Evolutionary conservation across 2,888 invertebrate genomes (phyloP), one percentile per base, ranked within the genome.

Genomic region (Endotricha flammealis): DNA sequence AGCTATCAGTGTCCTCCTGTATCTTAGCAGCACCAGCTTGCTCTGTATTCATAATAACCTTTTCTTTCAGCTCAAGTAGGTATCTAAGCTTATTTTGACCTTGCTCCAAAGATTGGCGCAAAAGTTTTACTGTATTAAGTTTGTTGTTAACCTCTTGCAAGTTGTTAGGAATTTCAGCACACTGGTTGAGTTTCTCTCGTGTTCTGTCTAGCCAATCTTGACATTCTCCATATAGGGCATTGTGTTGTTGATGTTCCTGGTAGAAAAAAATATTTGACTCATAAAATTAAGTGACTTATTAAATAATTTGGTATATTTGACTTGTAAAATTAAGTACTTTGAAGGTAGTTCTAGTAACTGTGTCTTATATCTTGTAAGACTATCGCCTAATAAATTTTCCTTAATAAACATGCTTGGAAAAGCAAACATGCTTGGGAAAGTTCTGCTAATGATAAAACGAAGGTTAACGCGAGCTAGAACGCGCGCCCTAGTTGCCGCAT

Each of bases 141-240:
- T 95, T 95, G 53, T 90, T 92, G 65, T 95, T 95, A 8, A 97
- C 93, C 73, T 97, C 97, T 35, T 90, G 89, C 29, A 96, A 77
- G 0, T 93, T 93, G 53, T 92, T 93, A 0, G 95, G 94, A 44
- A 94, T 91, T 57, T 94, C 93, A 34, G 91, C 90, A 49, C 96
- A 95, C 53, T 94, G 92, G 46, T 90, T 91, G 0, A 98, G 88
- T 60, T 95, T 95, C 49, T 96, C 96, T 22, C 95, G 90, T 0
- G 95, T 96, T 41, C 95, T 90, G 53, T 96, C 95, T 13, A 98
- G 91, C 96, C 97, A 97, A 57, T 96, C 95, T 63, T 95, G 93
- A 58, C 97, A 97, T 76, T 97, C 97, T 68, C 95, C 94, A 56
- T 95, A 95, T n/a, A 96, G 85, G 4, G 95, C 92, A 51, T 94